Base-by-base conservation (phyloP, 1,140 invertebrate species). In the Drosophila willistoni region DNA sequence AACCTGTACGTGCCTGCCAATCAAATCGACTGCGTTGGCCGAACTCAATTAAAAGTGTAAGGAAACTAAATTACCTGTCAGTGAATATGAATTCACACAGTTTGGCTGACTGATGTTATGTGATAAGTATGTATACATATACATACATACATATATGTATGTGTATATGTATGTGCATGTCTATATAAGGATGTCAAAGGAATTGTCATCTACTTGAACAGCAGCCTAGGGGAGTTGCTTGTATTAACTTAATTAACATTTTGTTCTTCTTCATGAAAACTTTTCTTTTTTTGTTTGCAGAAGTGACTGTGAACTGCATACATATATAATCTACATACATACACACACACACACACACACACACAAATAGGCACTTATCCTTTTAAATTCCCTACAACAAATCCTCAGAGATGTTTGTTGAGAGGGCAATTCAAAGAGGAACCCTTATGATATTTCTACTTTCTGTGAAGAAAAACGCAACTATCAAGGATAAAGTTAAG, bases 31-130 rank as follows among this genome's bases (percentile, higher is more conserved):
- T 57, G 44, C 22, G 14, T 39, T 34, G 14, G 55, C 60, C 44
- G 44, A 76, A 76, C 73, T 76, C 69, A 76, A 76, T 76, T 76
- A 76, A 76, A 76, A 76, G 73, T 55, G 59, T 63, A 64, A 60
- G 72, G 42, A 69, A 76, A 76, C 73, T 70, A 76, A 75, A 76
- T 76, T 76, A 76, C 65, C 73, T 76, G 73, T 63, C 73, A 73
- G 59, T 59, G 73, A 76, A 76, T 76, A 69, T 76, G 65, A 76
- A 73, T 55, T 60, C 47, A 60, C 42, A 64, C 76, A 76, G 63
- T 76, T 51, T 51, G 44, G 44, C 44, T 51, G 44, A 51, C 44
- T 51, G 44, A 51, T 51, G 44, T 51, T 17, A 51, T 51, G 44
- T 51, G 44, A 51, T 51, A 51, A 51, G 44, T 51, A 51, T 47